Base-by-base conservation (phyloP, 2,113 vertebrate species). In the Podiceps cristatus region DNA sequence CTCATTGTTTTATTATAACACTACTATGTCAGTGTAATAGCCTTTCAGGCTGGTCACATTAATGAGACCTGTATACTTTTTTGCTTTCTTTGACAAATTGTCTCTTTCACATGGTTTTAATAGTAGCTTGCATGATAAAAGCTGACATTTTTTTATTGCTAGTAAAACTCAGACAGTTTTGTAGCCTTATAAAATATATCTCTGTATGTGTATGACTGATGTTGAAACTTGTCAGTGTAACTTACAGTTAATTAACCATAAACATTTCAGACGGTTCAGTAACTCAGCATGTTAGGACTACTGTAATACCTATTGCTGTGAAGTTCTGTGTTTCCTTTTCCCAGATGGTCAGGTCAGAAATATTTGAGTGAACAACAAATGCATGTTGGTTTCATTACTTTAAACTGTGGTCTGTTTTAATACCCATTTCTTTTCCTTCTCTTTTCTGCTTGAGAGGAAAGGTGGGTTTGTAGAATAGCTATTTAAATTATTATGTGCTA, bases 231-330 rank as follows among this genome's bases (percentile, higher is more conserved):
- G 93, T 95, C 97, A 87, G 72, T 97, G 95, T 97, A 86, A 91
- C 93, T 97, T 97, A 91, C 75, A 94, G 88, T 96, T 98, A 97
- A 95, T 97, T 97, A 97, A 87, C 75, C 80, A 86, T 97, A 96
- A 98, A 91, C 91, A 85, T 96, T 94, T 96, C 96, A 93, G 97
- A 88, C 81, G 96, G 74, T 96, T 96, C 73, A 88, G 63, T 97
- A 96, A 92, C 69, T 96, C 90, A 96, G 92, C 75, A 59, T 82
- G 92, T 91, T 96, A 95, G 86, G 73, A 75, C 85, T 96, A 62
- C 72, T 6, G 15, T 96, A 95, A 86, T 96, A 86, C 86, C 94
- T 95, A 77, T 75, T 86, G 80, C 91, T 85, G 58, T 94, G 42
- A 96, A 92, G 88, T 90, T 64, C 56, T 63, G 50, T 14, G 3